These are phyloP conservation scores for Eublepharis macularius DNA, from an alignment of 2,113 vertebrate species.

Conservation along the genomic window DNA sequence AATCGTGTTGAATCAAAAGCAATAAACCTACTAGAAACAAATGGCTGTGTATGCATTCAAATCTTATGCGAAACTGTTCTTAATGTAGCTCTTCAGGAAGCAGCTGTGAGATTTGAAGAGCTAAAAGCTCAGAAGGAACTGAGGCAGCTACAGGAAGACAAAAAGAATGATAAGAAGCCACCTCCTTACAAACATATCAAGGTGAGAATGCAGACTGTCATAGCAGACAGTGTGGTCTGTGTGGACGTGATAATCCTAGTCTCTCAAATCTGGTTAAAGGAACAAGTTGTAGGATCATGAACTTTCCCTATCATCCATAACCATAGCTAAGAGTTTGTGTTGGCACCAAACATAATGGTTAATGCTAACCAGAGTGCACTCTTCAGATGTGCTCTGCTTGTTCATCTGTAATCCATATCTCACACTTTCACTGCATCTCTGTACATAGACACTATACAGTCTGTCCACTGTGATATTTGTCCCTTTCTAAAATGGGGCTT, in stretches of 20 bases:
- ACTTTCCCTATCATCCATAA: too few relatives aligned
- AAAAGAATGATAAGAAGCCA: slow-evolving; percentile 94
- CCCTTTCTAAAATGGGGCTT: too few relatives aligned
- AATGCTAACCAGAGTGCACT: background rate
- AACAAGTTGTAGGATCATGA: background rate
- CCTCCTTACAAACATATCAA: slow-evolving; percentile 97
- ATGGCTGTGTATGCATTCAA: background rate
- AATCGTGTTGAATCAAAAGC: background rate
- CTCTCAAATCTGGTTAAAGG: background rate
- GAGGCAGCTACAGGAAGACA: slow-evolving; percentile 94
- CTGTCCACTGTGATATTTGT: background rate
- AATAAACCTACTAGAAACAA: background rate
- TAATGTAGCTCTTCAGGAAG: slow-evolving; percentile 90
- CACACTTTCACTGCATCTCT: background rate
- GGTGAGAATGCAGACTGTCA: slow-evolving; percentile 71
- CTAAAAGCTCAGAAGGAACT: slow-evolving; percentile 95
- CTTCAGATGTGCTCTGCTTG: background rate
- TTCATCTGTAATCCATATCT: background rate
- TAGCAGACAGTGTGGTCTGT: background rate
- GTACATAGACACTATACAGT: background rate
- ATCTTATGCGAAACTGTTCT: background rate
- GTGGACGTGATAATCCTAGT: too few relatives aligned
- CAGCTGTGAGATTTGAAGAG: slow-evolving; percentile 91
- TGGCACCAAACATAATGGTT: background rate
- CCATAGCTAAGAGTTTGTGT: background rate